Evolutionary conservation across 2,888 invertebrate species (phyloP).

Genomic region (Yponomeuta plumbellus): DNA sequence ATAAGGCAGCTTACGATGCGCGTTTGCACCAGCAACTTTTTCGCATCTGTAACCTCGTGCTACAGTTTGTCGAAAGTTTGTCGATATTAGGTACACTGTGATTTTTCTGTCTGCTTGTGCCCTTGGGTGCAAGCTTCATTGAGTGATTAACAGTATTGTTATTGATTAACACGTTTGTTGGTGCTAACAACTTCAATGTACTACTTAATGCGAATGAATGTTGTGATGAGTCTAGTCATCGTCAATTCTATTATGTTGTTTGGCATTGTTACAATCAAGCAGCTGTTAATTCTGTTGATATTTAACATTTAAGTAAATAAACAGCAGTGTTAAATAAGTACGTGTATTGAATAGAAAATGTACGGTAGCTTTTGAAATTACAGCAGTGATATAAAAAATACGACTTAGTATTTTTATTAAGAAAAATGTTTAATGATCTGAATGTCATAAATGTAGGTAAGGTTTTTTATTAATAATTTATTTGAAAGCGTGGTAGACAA

Average conservation of each 20-base stretch:
- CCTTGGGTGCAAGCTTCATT: neutral
- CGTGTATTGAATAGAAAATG: neutral
- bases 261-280: slow-evolving; percentile 4
- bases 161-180: neutral
- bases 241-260: neutral
- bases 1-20: neutral
- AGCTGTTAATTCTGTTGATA: neutral
- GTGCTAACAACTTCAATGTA: neutral
- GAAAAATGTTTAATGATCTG: slow-evolving; percentile 34
- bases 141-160: slow-evolving; percentile 10
- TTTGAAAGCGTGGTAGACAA: slow-evolving; percentile 33
- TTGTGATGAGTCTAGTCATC: slow-evolving; percentile 11
- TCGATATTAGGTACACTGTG: slow-evolving; percentile 19
- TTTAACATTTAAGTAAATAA: neutral
- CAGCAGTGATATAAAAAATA: slow-evolving; percentile 22
- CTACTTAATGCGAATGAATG: slow-evolving; percentile 2
- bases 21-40: slow-evolving; percentile 12
- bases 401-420: slow-evolving; percentile 22
- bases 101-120: slow-evolving; percentile 9
- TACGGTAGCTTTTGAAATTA: slow-evolving; percentile 6
- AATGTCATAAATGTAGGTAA: slow-evolving; percentile 35
- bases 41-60: slow-evolving; percentile 26
- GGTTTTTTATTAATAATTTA: slow-evolving; percentile 37
- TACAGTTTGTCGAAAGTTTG: slow-evolving; percentile 22
- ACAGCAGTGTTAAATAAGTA: neutral